Base-by-base conservation (phyloP, 2,113 vertebrate genomes). In the Poeciliopsis turrubarensis region DNA sequence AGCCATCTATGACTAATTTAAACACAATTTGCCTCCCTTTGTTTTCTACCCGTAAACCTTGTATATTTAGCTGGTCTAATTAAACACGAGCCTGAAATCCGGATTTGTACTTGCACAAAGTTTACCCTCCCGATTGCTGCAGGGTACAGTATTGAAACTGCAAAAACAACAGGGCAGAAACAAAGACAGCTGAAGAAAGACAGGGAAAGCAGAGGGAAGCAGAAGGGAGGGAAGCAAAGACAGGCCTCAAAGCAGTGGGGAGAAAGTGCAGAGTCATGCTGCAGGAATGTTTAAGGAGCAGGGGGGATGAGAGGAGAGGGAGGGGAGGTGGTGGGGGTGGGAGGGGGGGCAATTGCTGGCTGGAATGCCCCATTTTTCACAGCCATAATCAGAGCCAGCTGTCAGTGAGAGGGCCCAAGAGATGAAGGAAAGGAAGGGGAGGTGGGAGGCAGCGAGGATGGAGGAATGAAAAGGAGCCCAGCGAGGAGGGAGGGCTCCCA, bases 301-400 rank as follows among this genome's bases (percentile, higher is more conserved):
- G 91, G 87, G 22, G 47, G 31, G 31, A 32, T 32, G 7, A 6
- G 31, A 32, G 31, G 31, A 5, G 31, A 32, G 6, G 29, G 29
- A 29, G 29, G 29, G 29, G 2, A 29, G 29, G 29, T 29, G 29
- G 29, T 2, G 32, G 7, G 5, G 31, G 0, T 9, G 7, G 9
- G 9, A 7, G 93, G 89, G 87, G 82, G 65, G 89, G 86, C 80
- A 63, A 70, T 87, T 78, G 89, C 82, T 94, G 94, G 92, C 90
- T 87, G 94, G 93, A 94, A 92, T 94, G 92, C 87, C 83, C 91
- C 92, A 93, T 95, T 94, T 94, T 95, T 95, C 91, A 95, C 90
- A 90, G 89, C 84, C 90, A 88, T 95, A 95, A 95, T 95, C 93
- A 94, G 93, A 94, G 90, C 93, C 94, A 95, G 94, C 94, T 95